These are phyloP conservation scores for Batillaria attramentaria DNA, from an alignment of 1,140 invertebrate species.

Conservation along the genomic window DNA sequence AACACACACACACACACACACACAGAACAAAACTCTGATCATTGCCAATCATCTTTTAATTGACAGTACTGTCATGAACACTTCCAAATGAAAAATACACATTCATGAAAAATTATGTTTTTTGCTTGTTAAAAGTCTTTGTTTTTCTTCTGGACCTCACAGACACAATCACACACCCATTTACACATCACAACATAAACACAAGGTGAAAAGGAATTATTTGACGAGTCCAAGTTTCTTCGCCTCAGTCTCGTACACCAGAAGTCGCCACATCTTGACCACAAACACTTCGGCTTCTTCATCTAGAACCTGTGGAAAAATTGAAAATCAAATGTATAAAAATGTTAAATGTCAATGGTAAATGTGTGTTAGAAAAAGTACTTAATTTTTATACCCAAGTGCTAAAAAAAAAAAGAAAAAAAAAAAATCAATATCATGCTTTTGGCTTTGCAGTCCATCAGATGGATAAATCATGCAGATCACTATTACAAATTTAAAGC, in stretches of 20 bases:
- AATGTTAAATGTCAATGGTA: too few relatives aligned
- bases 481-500: too few relatives aligned
- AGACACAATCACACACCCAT: not conserved
- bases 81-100: not conserved
- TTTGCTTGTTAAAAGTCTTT: not conserved
- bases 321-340: too few relatives aligned
- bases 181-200: not conserved
- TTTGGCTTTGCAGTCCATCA: too few relatives aligned
- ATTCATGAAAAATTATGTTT: not conserved
- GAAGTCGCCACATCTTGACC: constrained; percentile 99
- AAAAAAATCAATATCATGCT: too few relatives aligned
- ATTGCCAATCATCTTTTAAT: not conserved
- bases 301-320: constrained; percentile 95
- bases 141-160: not conserved
- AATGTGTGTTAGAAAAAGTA: too few relatives aligned
- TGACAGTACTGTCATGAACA: not conserved
- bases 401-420: too few relatives aligned
- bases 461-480: too few relatives aligned
- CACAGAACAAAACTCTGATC: not conserved
- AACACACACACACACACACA: too few relatives aligned
- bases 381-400: too few relatives aligned
- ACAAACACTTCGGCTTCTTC: constrained; percentile 99
- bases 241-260: constrained; percentile 99
- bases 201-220: constrained; percentile 42
- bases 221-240: constrained; percentile 81